Conservation (phyloP, 2,113 vertebrate genomes). For the Galemys pyrenaicus region DNA sequence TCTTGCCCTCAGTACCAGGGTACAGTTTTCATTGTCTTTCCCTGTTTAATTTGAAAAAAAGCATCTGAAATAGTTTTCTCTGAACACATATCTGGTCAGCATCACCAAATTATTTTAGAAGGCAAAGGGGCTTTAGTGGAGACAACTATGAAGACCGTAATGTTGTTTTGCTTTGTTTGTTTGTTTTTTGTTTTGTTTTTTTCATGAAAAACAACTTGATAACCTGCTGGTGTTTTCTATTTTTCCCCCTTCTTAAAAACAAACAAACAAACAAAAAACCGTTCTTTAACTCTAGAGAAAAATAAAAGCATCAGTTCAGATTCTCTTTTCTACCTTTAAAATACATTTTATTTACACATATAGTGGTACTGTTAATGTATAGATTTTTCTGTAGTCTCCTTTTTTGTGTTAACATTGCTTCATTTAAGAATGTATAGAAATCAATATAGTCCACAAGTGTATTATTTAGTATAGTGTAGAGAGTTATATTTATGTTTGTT, state of each 20-base stretch:
- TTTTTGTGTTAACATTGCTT: slow-evolving; percentile 27
- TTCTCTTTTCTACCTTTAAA: slow-evolving; percentile 38
- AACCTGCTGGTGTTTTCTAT: background rate
- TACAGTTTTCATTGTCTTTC: background rate
- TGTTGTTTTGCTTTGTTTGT: background rate
- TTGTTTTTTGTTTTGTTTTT: too few relatives aligned
- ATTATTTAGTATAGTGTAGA: slow-evolving; percentile 14
- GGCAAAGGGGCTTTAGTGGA: background rate
- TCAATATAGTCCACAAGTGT: background rate
- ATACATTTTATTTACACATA: background rate
- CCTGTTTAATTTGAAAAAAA: slow-evolving; percentile 12
- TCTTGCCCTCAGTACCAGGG: background rate
- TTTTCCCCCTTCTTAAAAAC: background rate
- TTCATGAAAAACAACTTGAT: background rate
- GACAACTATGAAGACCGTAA: background rate
- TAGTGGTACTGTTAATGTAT: background rate
- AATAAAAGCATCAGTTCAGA: slow-evolving; percentile 14
- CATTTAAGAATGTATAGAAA: slow-evolving; percentile 14
- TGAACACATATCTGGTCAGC: background rate
- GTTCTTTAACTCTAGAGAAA: slow-evolving; percentile 10
- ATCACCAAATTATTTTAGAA: slow-evolving; percentile 34
- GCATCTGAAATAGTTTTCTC: background rate
- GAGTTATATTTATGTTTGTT: slow-evolving; percentile 16
- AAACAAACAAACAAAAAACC: background rate
- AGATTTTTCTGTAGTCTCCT: background rate